A percentile compares a stretch with the other conserved stretches of the same genome.
Evolutionary conservation across 2,888 invertebrate genomes (phyloP).

Genomic region (Rhabditophanes sp.): DNA sequence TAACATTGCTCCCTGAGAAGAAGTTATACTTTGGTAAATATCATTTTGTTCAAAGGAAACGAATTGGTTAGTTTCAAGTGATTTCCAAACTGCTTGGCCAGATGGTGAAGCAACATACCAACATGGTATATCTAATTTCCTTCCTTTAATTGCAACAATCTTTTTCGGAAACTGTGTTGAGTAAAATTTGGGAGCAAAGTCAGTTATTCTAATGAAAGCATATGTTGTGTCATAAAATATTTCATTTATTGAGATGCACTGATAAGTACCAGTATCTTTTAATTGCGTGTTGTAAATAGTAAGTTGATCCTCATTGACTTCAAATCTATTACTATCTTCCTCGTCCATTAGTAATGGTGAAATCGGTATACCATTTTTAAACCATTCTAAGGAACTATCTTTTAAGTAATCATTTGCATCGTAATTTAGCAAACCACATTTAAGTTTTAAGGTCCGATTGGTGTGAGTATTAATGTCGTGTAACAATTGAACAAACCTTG

Average conservation of each 20-base stretch:
- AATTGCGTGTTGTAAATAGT: conserved; percentile 10
- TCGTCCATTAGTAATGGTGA: conserved; percentile 2
- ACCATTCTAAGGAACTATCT: conserved; percentile 2
- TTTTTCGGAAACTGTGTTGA: conserved; percentile 26
- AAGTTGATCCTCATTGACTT: conserved; percentile 5
- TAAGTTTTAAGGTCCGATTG: too few relatives aligned
- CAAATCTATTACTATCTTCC: conserved; percentile 1
- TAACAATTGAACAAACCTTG: too few relatives aligned
- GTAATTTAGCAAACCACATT: too few relatives aligned
- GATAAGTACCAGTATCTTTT: conserved; percentile 28
- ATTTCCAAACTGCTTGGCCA: too few relatives aligned
- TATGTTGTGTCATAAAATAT: conserved; percentile 16
- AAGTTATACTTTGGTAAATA: too few relatives aligned
- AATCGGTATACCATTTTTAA: not conserved
- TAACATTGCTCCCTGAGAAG: too few relatives aligned
- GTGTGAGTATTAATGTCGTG: too few relatives aligned
- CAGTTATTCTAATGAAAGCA: conserved; percentile 20
- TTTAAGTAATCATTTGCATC: too few relatives aligned
- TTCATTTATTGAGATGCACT: conserved; percentile 17
- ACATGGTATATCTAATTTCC: too few relatives aligned
- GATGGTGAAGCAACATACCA: too few relatives aligned
- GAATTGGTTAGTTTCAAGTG: too few relatives aligned
- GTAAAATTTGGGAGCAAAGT: conserved; percentile 28
- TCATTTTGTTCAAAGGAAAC: too few relatives aligned
- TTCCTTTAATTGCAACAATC: conserved; percentile 28